Conservation (phyloP, 2,888 invertebrate genomes). For the Pristionchus entomophagus region DNA sequence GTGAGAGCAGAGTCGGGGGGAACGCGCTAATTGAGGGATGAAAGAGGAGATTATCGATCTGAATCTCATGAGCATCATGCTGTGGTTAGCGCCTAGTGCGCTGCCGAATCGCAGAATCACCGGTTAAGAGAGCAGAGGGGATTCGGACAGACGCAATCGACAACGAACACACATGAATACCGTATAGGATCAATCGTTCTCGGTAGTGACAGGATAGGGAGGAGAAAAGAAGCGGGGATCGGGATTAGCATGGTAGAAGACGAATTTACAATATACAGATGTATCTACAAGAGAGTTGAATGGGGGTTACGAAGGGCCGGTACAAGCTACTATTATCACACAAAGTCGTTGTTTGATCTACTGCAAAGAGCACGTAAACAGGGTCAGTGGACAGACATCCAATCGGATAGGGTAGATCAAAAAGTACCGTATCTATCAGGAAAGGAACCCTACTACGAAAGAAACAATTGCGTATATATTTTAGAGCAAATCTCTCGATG, state of each 20-base stretch:
- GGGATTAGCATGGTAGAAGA: conserved; percentile 27
- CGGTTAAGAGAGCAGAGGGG: not conserved
- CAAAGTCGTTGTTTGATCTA: conserved; percentile 17
- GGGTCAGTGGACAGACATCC: not conserved
- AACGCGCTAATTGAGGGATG: not conserved
- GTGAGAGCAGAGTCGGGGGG: conserved; percentile 11
- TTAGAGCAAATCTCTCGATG: conserved; percentile 3
- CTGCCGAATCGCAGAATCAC: not conserved
- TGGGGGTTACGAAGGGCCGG: not conserved
- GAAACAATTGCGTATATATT: not conserved
- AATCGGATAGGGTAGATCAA: conserved; percentile 9
- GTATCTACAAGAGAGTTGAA: conserved; percentile 18
- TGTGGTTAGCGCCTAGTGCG: not conserved
- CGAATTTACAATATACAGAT: conserved; percentile 35
- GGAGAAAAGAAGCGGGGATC: not conserved
- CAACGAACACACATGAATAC: conserved; percentile 12
- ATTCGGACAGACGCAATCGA: not conserved
- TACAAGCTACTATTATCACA: conserved; percentile 19
- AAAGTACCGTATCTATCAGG: not conserved
- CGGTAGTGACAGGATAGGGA: not conserved
- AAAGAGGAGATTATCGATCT: not conserved
- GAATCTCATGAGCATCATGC: not conserved
- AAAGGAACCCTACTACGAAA: not conserved
- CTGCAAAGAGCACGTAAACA: not conserved
- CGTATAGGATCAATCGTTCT: conserved; percentile 20